Evolutionary conservation across 2,888 invertebrate genomes (phyloP), one percentile per base, ranked within the genome.

Genomic region (Trissonchulus sp.): DNA sequence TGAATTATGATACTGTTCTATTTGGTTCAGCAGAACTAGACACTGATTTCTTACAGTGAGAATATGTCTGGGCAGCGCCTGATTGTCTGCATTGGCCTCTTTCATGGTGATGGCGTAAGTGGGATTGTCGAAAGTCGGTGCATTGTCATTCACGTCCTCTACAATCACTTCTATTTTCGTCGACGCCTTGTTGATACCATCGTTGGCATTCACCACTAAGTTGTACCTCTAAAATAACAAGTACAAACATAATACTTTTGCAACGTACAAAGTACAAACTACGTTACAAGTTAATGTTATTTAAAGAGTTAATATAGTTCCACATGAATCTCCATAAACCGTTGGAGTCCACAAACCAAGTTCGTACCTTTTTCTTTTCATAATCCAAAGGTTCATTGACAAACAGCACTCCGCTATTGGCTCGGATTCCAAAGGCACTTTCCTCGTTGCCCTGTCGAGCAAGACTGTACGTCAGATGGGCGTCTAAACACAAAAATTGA

Each of bases 101-200:
- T 80, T 76, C 1, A 84, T 79, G 8, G 80, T 79, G 15, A 80
- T 79, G 63, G 77, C 77, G 76, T 84, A 83, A 35, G 31, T 80
- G 1, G 78, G 79, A 28, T 77, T 74, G 74, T 82, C 82, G 77
- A 86, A 86, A 38, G 81, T 79, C 2, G 86, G 86, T 15, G 84
- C 82, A 74, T 84, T 84, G 77, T 86, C 86, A 78, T 86, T 86
- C 68, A 86, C 84, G 76, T 86, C 85, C n/a, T 82, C 79, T 1
- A 85, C 81, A 34, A 79, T 79, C 28, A 84, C 79, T 2, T 79
- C 77, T 0, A 81, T 79, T 18, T 75, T 77, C 0, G 81, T 80
- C 2, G 77, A 77, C 8, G 73, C 73, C 30, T 48, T 23, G 60
- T 77, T 48, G 2, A 33, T 60, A 31, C 77, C 77, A 37, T 77